These are phyloP conservation scores for Ramphastos sulfuratus DNA, from an alignment of 2,113 vertebrate species.

Conservation along the genomic window DNA sequence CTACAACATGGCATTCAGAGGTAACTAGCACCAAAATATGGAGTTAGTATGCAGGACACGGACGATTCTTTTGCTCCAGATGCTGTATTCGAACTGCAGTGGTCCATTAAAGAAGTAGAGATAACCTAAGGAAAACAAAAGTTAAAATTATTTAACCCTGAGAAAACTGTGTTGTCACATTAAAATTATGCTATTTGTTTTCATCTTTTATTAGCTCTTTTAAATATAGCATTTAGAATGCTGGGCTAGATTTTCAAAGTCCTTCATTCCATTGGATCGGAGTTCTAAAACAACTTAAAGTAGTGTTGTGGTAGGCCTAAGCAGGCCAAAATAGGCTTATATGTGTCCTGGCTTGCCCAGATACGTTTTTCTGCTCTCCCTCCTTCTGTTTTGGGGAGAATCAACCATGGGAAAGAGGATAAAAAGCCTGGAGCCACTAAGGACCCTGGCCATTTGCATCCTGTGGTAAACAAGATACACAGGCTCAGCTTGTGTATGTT, in stretches of 20 bases:
- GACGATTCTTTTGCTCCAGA: conserved; percentile 82
- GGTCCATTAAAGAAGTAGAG: conserved; percentile 89
- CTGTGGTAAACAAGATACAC: no score
- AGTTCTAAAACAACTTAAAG: background rate
- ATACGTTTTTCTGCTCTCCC: no score
- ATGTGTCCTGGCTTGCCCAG: no score
- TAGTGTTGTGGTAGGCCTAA: background rate
- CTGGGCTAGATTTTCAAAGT: background rate
- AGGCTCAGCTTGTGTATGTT: no score
- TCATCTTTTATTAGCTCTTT: background rate
- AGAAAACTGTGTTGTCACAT: background rate
- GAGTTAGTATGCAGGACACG: conserved; percentile 86
- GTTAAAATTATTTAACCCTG: background rate
- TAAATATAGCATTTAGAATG: background rate
- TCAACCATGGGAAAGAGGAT: no score
- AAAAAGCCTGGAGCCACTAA: no score
- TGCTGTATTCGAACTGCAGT: conserved; percentile 89
- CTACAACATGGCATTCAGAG: background rate
- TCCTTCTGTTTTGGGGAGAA: no score
- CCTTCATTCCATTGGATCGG: background rate
- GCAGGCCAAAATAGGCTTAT: no score
- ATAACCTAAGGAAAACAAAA: conserved; percentile 77
- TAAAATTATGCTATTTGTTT: background rate
- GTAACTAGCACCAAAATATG: conserved; percentile 85
- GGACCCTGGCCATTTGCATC: no score